These are phyloP conservation scores for Tragelaphus scriptus DNA, from an alignment of 2,113 vertebrate genomes.

Conservation along the genomic window DNA sequence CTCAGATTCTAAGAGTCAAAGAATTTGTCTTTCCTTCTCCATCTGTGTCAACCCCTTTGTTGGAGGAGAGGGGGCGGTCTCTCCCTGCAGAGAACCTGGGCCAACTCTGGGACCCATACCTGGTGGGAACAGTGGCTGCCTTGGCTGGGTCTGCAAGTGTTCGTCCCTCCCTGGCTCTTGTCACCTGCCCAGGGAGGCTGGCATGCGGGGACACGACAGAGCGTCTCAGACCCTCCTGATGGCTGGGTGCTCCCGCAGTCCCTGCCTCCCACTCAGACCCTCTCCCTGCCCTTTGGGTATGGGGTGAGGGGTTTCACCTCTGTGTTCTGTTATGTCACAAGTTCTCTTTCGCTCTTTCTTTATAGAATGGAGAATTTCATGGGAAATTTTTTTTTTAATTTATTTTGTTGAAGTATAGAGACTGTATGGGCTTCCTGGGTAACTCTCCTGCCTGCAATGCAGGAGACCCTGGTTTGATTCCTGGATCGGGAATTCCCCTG, in stretches of 20 bases:
- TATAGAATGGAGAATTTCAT: not conserved
- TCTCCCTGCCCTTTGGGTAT: fast-evolving
- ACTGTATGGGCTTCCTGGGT: not conserved
- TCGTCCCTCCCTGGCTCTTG: not conserved
- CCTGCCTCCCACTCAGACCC: fast-evolving
- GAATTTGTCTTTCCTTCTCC: fast-evolving
- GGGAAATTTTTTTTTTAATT: not conserved
- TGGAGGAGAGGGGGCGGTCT: not conserved
- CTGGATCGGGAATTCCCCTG: not conserved
- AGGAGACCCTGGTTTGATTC: not conserved
- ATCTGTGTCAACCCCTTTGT: not conserved
- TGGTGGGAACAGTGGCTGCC: too few relatives aligned
- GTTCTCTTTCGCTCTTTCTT: not conserved
- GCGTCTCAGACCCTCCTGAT: fast-evolving
- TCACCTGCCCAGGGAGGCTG: not conserved
- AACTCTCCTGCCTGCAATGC: not conserved
- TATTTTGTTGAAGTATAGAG: not conserved
- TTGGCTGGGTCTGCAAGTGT: not conserved
- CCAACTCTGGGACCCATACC: not conserved
- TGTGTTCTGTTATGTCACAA: too few relatives aligned
- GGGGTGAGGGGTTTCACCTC: fast-evolving
- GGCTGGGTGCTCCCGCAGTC: fast-evolving
- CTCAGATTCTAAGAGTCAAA: not conserved
- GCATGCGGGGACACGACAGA: fast-evolving
- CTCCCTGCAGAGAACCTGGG: not conserved